Base-by-base conservation (phyloP, 2,888 invertebrate genomes). In the Sylvicola cinctus region DNA sequence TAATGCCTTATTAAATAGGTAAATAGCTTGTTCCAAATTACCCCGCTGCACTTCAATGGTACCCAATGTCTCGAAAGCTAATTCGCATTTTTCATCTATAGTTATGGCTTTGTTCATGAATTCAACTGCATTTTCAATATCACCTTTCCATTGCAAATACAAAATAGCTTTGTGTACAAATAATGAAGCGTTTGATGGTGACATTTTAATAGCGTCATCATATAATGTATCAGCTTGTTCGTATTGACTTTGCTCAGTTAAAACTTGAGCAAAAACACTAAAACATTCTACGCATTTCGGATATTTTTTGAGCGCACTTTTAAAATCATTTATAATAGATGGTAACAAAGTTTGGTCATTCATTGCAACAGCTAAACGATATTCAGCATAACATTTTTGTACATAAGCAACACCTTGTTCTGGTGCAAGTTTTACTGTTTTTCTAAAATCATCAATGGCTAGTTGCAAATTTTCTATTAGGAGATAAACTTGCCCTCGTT, bases 1-100 rank as follows among this genome's bases (percentile, higher is more conserved):
- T 41, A 95, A 72, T 25, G 93, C 91, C 53, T 80, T 83, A 48
- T 88, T 80, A 54, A 93, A 91, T 37, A 85, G 61, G 43, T 76
- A 74, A 43, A 91, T 70, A 3, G 91, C 90, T 45, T 73, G 64
- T 37, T 71, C 65, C 43, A 91, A 61, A 55, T 90, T 63, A 72
- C 84, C 78, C 66, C 58, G 51, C 61, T 93, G 93, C 41, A 93
- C 85, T 68, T 91, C 88, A 42, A 95, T 78, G 16, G 90, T 87
- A 44, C 87, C 93, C 40, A 93, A 63, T 30, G 91, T 90, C 63
- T 95, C 95, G 55, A 84, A 91, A 7, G 87, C 93, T 63, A 90
- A 79, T 59, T 87, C 84, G 63, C 90, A 93, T 55, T 81, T 83
- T 33, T 80, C 75, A 61, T 95, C 95, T 46, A 87, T 66, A 50